Base-by-base conservation (phyloP, 2,888 invertebrate genomes). In the Acanthococcus lagerstroemiae region DNA sequence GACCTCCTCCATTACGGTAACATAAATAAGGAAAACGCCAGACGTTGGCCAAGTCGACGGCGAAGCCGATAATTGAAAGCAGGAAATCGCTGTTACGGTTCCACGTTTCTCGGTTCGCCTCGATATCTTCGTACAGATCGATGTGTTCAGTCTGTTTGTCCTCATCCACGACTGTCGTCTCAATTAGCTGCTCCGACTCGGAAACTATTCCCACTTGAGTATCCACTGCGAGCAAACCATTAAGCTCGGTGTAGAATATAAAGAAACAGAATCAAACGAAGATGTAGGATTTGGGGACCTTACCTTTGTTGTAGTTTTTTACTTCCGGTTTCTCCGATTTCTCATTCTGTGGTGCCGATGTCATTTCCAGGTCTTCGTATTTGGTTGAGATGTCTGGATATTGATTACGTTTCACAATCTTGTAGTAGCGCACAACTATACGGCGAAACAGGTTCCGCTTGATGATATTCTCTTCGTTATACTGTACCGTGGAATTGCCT, bases 11-110 rank as follows among this genome's bases (percentile, higher is more conserved):
- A 74, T 88, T 87, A 73, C 83, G 83, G 75, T 87, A 88, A 76
- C 87, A 87, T 45, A 87, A 80, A 74, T 87, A 87, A 46, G 87
- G 87, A 76, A 88, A 88, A 68, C 88, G 78, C 90, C 89, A 90
- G n/a, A 90, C 88, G 73, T 90, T 90, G 63, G 89, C 89, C 70
- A 90, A 78, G 75, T 90, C 90, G 37, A 90, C 89, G 0, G 90
- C 89, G 72, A 90, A 90, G 1, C 89, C 89, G 71, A 90, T 89
- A 74, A 90, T 89, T 69, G 88, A 89, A 45, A 90, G 80, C 12
- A 90, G 80, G 74, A 90, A 89, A 76, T 90, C 89, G 0, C 85
- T 84, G 60, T 88, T 88, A 7, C 87, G 87, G 19, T 84, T 84
- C 89, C 89, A 90, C 0, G 87, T 88, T 76, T 89, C 89, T 15